Percentiles rank a stretch among this genome's conserved stretches.
Evolutionary conservation across 1,140 invertebrate genomes (phyloP).

Genomic region (Rhyacophila brunnea): DNA sequence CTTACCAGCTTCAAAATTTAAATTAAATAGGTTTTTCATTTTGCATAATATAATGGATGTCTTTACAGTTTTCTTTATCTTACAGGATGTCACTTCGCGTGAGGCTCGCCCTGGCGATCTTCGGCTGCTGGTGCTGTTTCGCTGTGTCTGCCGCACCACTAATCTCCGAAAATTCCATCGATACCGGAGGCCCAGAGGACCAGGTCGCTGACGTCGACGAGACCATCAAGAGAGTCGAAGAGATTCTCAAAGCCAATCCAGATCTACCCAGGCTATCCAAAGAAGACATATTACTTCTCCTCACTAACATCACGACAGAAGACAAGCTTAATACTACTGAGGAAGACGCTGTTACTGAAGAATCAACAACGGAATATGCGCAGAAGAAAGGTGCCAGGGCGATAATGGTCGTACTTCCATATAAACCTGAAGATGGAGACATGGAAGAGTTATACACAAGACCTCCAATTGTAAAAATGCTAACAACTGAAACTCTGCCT

Average conservation of each 20-base stretch:
- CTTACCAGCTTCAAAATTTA: no score
- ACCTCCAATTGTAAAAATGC: conserved; percentile 47
- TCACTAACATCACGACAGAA: conserved; percentile 59
- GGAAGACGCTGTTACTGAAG: no score
- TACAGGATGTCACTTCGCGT: conserved; percentile 10
- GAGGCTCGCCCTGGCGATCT: not conserved
- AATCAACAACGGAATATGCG: conserved; percentile 1
- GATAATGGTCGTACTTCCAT: conserved; percentile 53
- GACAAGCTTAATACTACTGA: conserved; percentile 39
- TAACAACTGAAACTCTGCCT: conserved; percentile 27
- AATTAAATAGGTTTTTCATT: no score
- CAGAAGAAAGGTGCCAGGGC: conserved; percentile 20
- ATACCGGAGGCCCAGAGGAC: not conserved
- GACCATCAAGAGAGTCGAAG: conserved; percentile 62
- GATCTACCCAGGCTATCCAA: conserved; percentile 57
- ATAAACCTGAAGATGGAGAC: conserved; percentile 40
- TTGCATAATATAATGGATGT: no score
- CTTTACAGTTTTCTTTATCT: no score
- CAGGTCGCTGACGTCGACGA: conserved; percentile 42
- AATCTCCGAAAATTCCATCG: not conserved
- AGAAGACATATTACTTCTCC: conserved; percentile 58
- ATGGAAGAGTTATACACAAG: conserved; percentile 50
- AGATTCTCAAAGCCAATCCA: conserved; percentile 54
- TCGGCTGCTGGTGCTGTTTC: not conserved
- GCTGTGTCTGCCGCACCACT: not conserved